These are phyloP conservation scores for Tragelaphus eurycerus DNA, from an alignment of 2,797 vertebrate genomes.

Conservation along the genomic window DNA sequence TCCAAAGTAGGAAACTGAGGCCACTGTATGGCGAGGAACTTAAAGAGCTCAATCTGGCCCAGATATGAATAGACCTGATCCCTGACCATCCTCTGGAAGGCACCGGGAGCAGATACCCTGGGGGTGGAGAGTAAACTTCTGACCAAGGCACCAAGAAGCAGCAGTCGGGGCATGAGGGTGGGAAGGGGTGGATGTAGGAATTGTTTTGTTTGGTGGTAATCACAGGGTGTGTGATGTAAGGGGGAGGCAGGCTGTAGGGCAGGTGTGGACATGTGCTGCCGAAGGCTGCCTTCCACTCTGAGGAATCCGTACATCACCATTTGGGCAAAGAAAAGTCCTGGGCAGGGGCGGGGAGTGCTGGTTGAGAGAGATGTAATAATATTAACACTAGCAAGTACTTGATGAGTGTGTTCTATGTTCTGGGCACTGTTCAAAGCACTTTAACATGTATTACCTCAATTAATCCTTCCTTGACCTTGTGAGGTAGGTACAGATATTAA, in stretches of 20 bases:
- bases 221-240: not conserved
- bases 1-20: not conserved
- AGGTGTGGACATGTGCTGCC: not conserved
- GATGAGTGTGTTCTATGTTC: not conserved
- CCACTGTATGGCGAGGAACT: not conserved
- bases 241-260: not conserved
- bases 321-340: not conserved
- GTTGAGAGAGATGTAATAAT: not conserved
- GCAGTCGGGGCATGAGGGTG: not conserved
- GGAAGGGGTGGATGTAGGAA: not conserved
- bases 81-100: not conserved
- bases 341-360: not conserved
- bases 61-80: not conserved
- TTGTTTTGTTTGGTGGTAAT: not conserved
- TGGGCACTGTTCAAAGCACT: not conserved
- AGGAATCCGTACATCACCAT: not conserved
- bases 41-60: not conserved
- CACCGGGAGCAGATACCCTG: not conserved
- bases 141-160: not conserved
- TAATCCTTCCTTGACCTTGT: not conserved
- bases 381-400: not conserved
- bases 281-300: not conserved
- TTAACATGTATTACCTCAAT: not conserved
- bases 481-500: not conserved
- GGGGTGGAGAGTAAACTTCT: not conserved